A percentile compares a stretch with the other conserved stretches of the same genome.
Conservation (phyloP, 2,888 invertebrate genomes). For the Rhagonycha lutea region DNA sequence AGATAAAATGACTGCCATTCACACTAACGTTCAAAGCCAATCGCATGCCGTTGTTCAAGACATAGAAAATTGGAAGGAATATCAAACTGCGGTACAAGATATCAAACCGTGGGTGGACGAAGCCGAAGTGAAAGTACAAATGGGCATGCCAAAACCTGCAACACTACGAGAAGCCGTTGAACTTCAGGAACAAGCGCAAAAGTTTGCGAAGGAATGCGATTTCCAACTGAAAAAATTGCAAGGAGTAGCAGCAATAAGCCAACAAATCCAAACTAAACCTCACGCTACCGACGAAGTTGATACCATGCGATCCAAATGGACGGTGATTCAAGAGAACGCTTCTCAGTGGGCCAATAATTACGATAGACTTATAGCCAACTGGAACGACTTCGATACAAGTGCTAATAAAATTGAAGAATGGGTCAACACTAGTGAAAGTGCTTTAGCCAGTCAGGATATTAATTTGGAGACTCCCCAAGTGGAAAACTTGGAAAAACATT, state of each 20-base stretch:
- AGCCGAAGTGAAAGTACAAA: constrained; percentile 79
- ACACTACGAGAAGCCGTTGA: constrained; percentile 81
- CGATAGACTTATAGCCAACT: constrained; percentile 77
- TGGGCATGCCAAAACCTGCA: constrained; percentile 73
- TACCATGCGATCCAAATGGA: constrained; percentile 81
- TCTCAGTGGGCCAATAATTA: constrained; percentile 78
- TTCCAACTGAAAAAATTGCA: constrained; percentile 75
- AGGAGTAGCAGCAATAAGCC: constrained; percentile 73
- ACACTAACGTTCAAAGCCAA: constrained; percentile 76
- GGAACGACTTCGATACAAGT: constrained; percentile 82
- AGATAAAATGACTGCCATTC: constrained; percentile 75
- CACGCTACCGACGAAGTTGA: constrained; percentile 84
- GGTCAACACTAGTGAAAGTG: constrained; percentile 70
- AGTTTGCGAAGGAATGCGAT: constrained; percentile 78
- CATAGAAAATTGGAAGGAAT: constrained; percentile 82
- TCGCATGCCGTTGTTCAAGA: constrained; percentile 77
- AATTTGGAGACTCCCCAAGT: constrained; percentile 72
- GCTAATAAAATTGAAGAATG: constrained; percentile 78
- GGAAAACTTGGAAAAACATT: constrained; percentile 75
- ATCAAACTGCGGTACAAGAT: constrained; percentile 77
- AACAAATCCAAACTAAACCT: constrained; percentile 75
- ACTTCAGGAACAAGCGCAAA: constrained; percentile 71
- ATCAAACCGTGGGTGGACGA: constrained; percentile 89
- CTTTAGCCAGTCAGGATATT: constrained; percentile 61
- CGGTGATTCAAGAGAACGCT: constrained; percentile 80